Conservation (phyloP, 2,888 invertebrate species). For the Teinopalpus imperialis region DNA sequence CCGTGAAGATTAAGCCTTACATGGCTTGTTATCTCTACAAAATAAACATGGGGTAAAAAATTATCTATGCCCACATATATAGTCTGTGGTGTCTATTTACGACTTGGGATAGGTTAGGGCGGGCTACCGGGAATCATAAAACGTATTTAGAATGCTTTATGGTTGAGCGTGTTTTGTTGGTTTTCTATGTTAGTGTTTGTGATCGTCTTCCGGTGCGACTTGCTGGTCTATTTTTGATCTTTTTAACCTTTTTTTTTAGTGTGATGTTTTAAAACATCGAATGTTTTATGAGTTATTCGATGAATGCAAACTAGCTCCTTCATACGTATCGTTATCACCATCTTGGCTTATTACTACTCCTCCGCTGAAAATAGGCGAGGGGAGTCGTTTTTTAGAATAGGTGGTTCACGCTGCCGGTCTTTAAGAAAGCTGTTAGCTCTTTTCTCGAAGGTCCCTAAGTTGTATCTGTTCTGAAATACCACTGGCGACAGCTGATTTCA, state of each 20-base stretch:
- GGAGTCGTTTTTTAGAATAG: no score
- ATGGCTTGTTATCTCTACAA: constrained; percentile 9
- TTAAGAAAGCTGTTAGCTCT: no score
- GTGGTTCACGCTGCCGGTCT: no score
- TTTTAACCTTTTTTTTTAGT: background rate
- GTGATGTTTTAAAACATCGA: no score
- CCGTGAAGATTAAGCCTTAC: constrained; percentile 11
- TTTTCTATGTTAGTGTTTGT: constrained; percentile 6
- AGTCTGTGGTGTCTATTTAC: constrained; percentile 1
- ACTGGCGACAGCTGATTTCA: no score
- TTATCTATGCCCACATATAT: constrained; percentile 5
- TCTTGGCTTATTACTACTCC: no score
- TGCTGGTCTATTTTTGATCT: background rate
- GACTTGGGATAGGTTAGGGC: constrained; percentile 24
- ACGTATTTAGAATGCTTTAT: constrained; percentile 18
- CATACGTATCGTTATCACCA: no score
- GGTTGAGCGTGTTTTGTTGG: background rate
- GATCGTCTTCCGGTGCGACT: constrained; percentile 6
- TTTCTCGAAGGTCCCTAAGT: no score
- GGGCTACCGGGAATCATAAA: constrained; percentile 16
- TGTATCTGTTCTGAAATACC: no score
- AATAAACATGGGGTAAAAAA: constrained; percentile 16
- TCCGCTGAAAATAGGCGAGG: no score
- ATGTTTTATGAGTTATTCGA: no score
- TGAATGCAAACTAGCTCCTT: no score